Evolutionary conservation across 53 echinoderm and acorn worm species (phyloP), one percentile per base, ranked within the genome.

Genomic region (Crossaster papposus): DNA sequence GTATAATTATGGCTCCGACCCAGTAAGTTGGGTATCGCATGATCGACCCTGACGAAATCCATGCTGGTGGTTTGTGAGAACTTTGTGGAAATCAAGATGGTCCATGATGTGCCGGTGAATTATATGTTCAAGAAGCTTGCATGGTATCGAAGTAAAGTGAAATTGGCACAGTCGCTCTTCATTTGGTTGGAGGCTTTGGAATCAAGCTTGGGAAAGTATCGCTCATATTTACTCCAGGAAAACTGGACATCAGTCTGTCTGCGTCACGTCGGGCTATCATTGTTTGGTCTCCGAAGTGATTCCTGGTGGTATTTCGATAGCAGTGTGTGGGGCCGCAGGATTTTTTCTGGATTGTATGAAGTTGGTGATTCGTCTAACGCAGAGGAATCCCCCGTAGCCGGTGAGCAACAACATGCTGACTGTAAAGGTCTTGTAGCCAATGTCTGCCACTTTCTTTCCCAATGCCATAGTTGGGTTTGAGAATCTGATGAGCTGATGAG

Each of bases 321-420:
- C 78, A 78, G 51, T 15, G 12, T 44, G 9, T 12, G 38, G 4
- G 51, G 53, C 20, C 32, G 38, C 37, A 23, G n/a, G n/a, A n/a
- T n/a, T n/a, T n/a, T 92, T 87, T 28, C 74, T 92, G 72, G 35
- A 51, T 64, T 72, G 23, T 52, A 94, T 81, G 82, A 92, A 87
- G 28, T 58, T 82, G 88, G 51, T 26, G 64, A 90, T 81, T 34
- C 94, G 90, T 44, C 34, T 29, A 3, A 86, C 51, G 38, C 90
- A 65, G 36, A 92, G 78, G 32, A 86, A 58, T 2, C 88, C 51
- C 4, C 92, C 94, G 44, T 94, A 94, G 51, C 90, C 92, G 36
- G 94, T 94, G 22, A 94, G 90, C 11, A 51, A 18, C 50, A 92
- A 82, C 94, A 94, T 94, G 71, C 92, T 81, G 23, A 94, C 52